phyloP scores from a whole-genome alignment of 2,113 vertebrate species.

The Colossoma macropomum region DNA sequence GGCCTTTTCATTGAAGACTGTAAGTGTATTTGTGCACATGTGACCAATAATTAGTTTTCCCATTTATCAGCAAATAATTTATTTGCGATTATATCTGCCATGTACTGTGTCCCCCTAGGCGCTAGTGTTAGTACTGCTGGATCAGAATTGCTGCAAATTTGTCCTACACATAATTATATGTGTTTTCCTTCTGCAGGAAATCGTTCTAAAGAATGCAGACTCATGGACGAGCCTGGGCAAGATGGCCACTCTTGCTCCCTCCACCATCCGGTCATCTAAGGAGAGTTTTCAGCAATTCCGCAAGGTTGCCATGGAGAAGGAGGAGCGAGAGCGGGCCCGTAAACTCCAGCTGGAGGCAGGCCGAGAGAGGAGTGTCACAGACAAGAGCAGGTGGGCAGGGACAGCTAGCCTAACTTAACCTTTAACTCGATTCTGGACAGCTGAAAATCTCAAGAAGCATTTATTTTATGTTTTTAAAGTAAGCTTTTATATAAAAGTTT shows the following conservation, averaged over 20 bases:
- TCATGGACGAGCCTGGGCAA: conserved; percentile 88
- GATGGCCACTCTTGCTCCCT: conserved; percentile 63
- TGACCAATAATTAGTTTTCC: no score
- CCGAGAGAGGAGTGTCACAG: conserved; percentile 62
- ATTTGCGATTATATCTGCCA: background rate
- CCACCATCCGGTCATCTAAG: conserved; percentile 81
- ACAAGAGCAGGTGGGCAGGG: conserved; percentile 64
- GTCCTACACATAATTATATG: background rate
- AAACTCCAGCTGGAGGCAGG: conserved; percentile 67
- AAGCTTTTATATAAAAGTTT: background rate
- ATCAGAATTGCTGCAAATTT: background rate
- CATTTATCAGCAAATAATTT: background rate
- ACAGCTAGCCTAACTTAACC: background rate
- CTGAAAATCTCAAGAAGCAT: background rate
- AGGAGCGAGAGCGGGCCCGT: conserved; percentile 75
- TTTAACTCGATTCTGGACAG: background rate
- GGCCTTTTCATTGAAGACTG: no score
- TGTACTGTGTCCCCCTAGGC: background rate
- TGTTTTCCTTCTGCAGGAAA: conserved; percentile 72
- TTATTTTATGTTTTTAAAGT: no score
- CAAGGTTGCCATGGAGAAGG: conserved; percentile 85
- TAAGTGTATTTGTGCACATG: no score
- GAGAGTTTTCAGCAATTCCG: conserved; percentile 88
- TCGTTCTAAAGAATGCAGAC: conserved; percentile 80
- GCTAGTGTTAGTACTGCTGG: background rate